These are phyloP conservation scores for Drosophila histrio DNA, from an alignment of 2,888 invertebrate species.

Conservation along the genomic window DNA sequence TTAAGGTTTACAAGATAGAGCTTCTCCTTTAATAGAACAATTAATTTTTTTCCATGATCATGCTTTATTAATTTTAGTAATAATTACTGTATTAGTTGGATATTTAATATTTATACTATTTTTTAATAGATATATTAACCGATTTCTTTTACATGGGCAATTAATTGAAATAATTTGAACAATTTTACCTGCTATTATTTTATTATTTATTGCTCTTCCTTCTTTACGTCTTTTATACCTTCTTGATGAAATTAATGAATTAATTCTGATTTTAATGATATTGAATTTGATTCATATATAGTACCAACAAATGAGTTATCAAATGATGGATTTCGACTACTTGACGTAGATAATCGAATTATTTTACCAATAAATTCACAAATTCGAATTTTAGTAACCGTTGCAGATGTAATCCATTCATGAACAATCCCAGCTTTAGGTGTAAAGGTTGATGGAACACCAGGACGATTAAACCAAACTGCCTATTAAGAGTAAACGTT, in stretches of 20 bases:
- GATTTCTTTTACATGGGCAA: slow-evolving; percentile 86
- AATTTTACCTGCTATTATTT: slow-evolving; percentile 86
- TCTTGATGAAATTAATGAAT: slow-evolving; percentile 87
- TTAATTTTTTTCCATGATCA: slow-evolving; percentile 88
- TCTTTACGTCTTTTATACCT: slow-evolving; percentile 87
- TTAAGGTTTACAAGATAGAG: slow-evolving; percentile 86
- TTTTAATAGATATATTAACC: slow-evolving; percentile 86
- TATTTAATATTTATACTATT: slow-evolving; percentile 86
- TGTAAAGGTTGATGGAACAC: neutral
- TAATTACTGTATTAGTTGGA: slow-evolving; percentile 87
- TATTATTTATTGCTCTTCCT: slow-evolving; percentile 87
- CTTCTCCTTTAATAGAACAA: slow-evolving; percentile 88
- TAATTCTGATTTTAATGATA: slow-evolving; percentile 90
- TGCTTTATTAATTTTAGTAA: slow-evolving; percentile 86
- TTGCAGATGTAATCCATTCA: slow-evolving; percentile 87
- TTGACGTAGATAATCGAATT: slow-evolving; percentile 88
- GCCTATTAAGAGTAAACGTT: too few species aligned
- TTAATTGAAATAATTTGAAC: slow-evolving; percentile 88
- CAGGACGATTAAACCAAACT: neutral
- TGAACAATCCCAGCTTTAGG: neutral
- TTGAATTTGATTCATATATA: slow-evolving; percentile 88
- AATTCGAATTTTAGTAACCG: slow-evolving; percentile 87
- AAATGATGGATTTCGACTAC: slow-evolving; percentile 85
- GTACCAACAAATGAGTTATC: slow-evolving; percentile 84
- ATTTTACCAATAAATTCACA: slow-evolving; percentile 86